Evolutionary conservation across 2,888 invertebrate genomes (phyloP).

Genomic region (Calameuta pallipes): DNA sequence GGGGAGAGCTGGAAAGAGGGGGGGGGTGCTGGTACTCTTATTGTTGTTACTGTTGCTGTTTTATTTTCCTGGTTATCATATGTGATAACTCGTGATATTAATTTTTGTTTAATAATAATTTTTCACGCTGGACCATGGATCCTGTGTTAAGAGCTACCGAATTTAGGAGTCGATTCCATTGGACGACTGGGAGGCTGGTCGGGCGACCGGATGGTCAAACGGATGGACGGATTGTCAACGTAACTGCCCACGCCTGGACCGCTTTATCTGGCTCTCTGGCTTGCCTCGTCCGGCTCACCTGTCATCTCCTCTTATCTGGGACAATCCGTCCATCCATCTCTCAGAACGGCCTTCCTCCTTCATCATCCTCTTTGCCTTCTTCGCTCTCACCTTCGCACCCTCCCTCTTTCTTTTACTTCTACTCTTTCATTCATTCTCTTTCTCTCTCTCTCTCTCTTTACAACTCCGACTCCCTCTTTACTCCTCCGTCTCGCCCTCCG

Average conservation of each 20-base stretch:
- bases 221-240: constrained; percentile 30
- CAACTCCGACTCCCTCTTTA: not conserved
- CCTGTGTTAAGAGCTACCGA: not conserved
- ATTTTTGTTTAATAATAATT: not conserved
- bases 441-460: constrained; percentile 14
- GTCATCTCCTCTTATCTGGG: constrained; percentile 57
- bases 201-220: not conserved
- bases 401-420: not conserved
- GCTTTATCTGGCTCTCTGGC: constrained; percentile 41
- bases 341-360: constrained; percentile 23
- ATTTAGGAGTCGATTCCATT: not conserved
- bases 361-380: constrained; percentile 7
- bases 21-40: constrained; percentile 21
- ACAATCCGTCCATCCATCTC: constrained; percentile 53
- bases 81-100: not conserved
- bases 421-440: constrained; percentile 3
- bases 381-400: constrained; percentile 8
- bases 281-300: constrained; percentile 46
- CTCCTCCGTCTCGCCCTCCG: not conserved
- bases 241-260: constrained; percentile 30
- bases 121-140: not conserved
- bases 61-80: not conserved
- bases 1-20: constrained; percentile 30
- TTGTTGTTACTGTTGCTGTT: not conserved
- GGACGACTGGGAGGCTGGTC: not conserved